Percentiles rank a stretch among this genome's conserved stretches.
These are phyloP conservation scores for Melinaea menophilus DNA, from an alignment of 2,888 invertebrate genomes.

Conservation along the genomic window DNA sequence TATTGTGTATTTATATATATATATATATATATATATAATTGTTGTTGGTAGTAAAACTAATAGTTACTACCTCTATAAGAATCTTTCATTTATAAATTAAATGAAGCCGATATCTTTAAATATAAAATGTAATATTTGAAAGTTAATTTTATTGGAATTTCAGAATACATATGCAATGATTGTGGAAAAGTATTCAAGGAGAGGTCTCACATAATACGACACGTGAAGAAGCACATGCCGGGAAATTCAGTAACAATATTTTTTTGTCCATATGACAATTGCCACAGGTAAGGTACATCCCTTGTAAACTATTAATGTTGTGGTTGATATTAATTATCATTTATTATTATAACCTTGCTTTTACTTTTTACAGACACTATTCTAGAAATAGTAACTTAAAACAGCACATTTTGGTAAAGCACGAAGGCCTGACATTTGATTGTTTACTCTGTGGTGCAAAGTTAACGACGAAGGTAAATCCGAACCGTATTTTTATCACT, in stretches of 20 bases:
- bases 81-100: too few relatives aligned
- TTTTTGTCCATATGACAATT: constrained; percentile 56
- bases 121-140: not conserved
- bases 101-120: not conserved
- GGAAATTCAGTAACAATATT: constrained; percentile 37
- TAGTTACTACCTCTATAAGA: too few relatives aligned
- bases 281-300: constrained; percentile 48
- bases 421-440: constrained; percentile 66
- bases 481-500: constrained; percentile 24
- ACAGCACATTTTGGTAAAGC: constrained; percentile 72
- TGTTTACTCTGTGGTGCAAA: constrained; percentile 61
- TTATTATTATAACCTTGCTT: constrained; percentile 4
- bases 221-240: constrained; percentile 53
- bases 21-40: too few relatives aligned
- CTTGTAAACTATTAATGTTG: not conserved
- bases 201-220: constrained; percentile 56
- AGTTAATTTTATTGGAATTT: constrained; percentile 31
- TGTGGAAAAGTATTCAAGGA: constrained; percentile 61
- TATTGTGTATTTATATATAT: too few relatives aligned
- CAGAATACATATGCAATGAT: constrained; percentile 64
- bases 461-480: constrained; percentile 54
- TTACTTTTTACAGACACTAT: constrained; percentile 60
- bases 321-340: not conserved
- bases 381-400: constrained; percentile 75
- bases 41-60: too few relatives aligned